These are phyloP conservation scores for Rhopilema esculentum DNA, from an alignment of 30 jellyfish, hydroid and myxozoan genomes.

Conservation along the genomic window DNA sequence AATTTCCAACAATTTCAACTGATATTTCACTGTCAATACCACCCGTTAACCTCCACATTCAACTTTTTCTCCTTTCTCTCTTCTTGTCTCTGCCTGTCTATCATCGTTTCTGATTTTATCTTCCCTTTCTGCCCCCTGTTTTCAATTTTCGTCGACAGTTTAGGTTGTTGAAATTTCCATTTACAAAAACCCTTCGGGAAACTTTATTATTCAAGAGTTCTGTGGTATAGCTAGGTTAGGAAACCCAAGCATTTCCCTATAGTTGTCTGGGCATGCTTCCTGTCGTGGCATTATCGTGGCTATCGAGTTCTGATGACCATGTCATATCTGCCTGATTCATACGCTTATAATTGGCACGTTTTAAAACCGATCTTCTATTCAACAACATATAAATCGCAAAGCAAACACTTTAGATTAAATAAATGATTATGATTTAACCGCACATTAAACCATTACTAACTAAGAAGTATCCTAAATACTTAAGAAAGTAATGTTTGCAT, in stretches of 20 bases:
- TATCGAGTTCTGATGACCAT: neutral
- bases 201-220: neutral
- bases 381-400: conserved; percentile 24
- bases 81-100: too few relatives aligned
- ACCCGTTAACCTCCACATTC: too few relatives aligned
- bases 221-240: neutral
- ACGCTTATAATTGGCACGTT: conserved; percentile 25
- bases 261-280: neutral
- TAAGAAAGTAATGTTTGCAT: neutral
- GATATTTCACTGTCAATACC: too few relatives aligned
- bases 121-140: too few relatives aligned
- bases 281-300: neutral
- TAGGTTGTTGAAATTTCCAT: too few relatives aligned
- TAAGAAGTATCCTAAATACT: neutral
- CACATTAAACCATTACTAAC: neutral
- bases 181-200: too few relatives aligned
- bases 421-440: conserved; percentile 2
- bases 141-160: too few relatives aligned
- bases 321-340: conserved; percentile 28
- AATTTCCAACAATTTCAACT: too few relatives aligned
- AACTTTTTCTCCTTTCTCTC: too few relatives aligned
- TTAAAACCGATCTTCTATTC: conserved; percentile 27
- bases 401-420: conserved; percentile 34
- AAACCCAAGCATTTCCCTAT: neutral
- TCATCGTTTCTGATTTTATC: too few relatives aligned